Evolutionary conservation across 1,140 invertebrate species (phyloP).

Genomic region (Mycetomoellerius zeteki): DNA sequence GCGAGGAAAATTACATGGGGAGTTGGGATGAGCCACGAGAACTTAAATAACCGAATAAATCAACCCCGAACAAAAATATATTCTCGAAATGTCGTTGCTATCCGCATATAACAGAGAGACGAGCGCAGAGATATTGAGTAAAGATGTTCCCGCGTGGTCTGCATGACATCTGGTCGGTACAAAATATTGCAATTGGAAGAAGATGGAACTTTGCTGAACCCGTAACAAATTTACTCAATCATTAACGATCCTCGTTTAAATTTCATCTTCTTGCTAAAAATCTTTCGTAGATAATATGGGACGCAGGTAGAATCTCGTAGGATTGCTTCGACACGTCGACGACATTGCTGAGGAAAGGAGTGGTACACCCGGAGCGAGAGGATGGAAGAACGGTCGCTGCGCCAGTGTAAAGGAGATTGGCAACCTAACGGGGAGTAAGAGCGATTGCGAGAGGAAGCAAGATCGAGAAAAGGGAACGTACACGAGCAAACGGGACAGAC

Average conservation of each 20-base stretch:
- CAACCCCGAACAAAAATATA: not conserved
- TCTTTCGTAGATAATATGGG: slow-evolving; percentile 37
- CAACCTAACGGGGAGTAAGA: slow-evolving; percentile 61
- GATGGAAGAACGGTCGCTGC: slow-evolving; percentile 61
- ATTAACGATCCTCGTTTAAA: not conserved
- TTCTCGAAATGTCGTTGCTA: slow-evolving; percentile 13
- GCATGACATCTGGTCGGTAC: not conserved
- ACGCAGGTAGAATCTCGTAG: slow-evolving; percentile 63
- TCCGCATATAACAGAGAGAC: not conserved
- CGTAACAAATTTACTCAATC: not conserved
- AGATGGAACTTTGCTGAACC: not conserved
- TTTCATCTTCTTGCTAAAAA: slow-evolving; percentile 12
- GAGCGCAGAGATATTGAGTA: not conserved
- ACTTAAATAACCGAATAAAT: slow-evolving; percentile 17
- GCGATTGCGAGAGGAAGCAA: not conserved
- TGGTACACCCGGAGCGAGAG: slow-evolving; percentile 45
- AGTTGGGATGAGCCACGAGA: slow-evolving; percentile 13
- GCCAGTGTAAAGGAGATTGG: slow-evolving; percentile 66
- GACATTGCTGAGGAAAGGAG: slow-evolving; percentile 61
- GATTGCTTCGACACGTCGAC: slow-evolving; percentile 51
- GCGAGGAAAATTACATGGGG: slow-evolving; percentile 35
- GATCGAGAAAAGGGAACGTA: slow-evolving; percentile 29
- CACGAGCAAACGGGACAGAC: not conserved
- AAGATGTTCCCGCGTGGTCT: not conserved
- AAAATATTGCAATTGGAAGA: too few relatives aligned